These are phyloP conservation scores for Eupsittula cactorum DNA, from an alignment of 2,113 vertebrate genomes.

Conservation along the genomic window DNA sequence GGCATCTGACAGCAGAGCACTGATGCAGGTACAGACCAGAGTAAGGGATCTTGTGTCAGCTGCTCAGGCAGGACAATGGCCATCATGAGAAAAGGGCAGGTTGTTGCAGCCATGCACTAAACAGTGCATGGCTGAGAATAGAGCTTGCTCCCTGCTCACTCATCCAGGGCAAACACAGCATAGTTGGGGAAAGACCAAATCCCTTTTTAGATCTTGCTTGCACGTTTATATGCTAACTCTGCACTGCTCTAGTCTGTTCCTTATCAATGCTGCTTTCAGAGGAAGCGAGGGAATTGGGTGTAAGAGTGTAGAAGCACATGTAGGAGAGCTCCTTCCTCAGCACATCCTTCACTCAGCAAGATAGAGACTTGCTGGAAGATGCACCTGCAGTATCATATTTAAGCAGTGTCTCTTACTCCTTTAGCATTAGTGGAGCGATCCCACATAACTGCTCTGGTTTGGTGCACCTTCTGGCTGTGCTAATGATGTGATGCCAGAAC, in stretches of 20 bases:
- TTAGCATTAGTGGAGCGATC: neutral
- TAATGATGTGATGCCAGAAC: neutral
- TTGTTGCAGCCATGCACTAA: neutral
- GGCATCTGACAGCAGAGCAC: neutral
- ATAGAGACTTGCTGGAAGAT: neutral
- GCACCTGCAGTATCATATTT: neutral
- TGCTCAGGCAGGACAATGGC: rapidly evolving
- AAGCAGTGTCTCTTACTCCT: neutral
- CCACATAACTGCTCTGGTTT: neutral
- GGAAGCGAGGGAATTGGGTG: neutral
- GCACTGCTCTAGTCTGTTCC: neutral
- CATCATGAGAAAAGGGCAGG: rapidly evolving
- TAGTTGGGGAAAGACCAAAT: neutral
- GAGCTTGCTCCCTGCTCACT: neutral
- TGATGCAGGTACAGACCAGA: neutral
- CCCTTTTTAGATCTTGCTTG: neutral
- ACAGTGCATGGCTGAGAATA: neutral
- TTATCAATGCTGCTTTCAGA: neutral
- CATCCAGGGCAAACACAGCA: neutral
- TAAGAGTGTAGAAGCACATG: neutral
- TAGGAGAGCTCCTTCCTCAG: neutral
- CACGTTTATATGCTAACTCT: neutral
- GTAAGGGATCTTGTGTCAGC: neutral
- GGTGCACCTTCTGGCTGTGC: neutral
- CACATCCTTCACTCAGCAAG: neutral